Evolutionary conservation across 92 coral and sea anemone species (phyloP).

Genomic region (Bergia sp.): DNA sequence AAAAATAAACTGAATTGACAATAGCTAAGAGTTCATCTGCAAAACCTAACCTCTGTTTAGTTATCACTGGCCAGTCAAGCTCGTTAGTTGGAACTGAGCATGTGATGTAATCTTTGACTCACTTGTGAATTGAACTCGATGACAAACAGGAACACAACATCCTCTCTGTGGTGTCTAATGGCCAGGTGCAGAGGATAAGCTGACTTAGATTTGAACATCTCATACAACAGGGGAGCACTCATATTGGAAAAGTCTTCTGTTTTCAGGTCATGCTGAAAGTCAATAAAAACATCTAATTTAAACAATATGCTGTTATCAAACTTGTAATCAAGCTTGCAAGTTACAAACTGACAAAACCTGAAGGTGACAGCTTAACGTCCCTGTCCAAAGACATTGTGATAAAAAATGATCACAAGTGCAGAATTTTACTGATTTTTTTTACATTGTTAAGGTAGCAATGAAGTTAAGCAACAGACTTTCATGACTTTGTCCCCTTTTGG

Average conservation of each 20-base stretch:
- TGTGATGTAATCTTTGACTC: not conserved
- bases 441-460: too few species aligned
- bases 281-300: not conserved
- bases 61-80: too few species aligned
- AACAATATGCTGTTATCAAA: too few species aligned
- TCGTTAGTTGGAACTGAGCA: not conserved
- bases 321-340: not conserved
- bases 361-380: not conserved
- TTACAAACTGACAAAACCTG: not conserved
- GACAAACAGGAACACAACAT: slow-evolving; percentile 90
- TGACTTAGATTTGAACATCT: slow-evolving; percentile 96
- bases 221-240: slow-evolving; percentile 92
- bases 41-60: too few species aligned
- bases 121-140: slow-evolving; percentile 96
- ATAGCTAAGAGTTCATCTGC: too few species aligned
- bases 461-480: too few species aligned
- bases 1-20: too few species aligned
- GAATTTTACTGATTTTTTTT: not conserved
- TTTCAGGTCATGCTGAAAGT: slow-evolving; percentile 87
- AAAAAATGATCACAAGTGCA: not conserved
- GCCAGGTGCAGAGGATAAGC: slow-evolving; percentile 94
- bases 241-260: slow-evolving; percentile 93
- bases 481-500: too few species aligned
- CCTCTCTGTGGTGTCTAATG: slow-evolving; percentile 95
- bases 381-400: not conserved